Conservation (phyloP, 2,797 vertebrate species). For the Rhincodon typus region DNA sequence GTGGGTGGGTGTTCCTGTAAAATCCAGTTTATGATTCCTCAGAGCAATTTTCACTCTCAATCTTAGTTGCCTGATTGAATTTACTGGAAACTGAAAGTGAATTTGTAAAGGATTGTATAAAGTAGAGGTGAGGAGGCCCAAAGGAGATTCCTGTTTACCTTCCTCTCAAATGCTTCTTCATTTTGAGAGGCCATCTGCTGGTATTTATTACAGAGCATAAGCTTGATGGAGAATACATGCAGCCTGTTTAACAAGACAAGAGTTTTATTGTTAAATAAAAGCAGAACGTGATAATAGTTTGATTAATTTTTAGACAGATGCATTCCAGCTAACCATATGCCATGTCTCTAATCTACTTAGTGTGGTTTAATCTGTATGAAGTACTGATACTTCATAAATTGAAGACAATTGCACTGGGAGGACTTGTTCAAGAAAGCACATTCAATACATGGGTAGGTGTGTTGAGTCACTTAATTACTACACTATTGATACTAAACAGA, state of each 20-base stretch:
- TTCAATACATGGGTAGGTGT: neutral
- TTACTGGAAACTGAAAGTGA: neutral
- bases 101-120: neutral
- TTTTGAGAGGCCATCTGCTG: neutral
- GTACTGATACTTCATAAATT: neutral
- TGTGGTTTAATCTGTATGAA: neutral
- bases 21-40: neutral
- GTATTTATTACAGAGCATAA: neutral
- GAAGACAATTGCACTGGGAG: neutral
- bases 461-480: neutral
- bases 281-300: neutral
- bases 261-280: neutral
- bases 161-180: neutral
- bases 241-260: neutral
- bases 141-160: neutral
- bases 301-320: neutral
- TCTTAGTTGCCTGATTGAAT: neutral
- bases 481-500: neutral
- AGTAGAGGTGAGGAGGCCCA: neutral
- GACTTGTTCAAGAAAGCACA: neutral
- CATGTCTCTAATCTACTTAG: neutral
- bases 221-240: neutral
- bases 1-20: no score
- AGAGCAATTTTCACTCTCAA: neutral
- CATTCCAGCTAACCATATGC: neutral